phyloP scores from a whole-genome alignment of 2,113 vertebrate genomes.

The Pangasianodon gigas region DNA sequence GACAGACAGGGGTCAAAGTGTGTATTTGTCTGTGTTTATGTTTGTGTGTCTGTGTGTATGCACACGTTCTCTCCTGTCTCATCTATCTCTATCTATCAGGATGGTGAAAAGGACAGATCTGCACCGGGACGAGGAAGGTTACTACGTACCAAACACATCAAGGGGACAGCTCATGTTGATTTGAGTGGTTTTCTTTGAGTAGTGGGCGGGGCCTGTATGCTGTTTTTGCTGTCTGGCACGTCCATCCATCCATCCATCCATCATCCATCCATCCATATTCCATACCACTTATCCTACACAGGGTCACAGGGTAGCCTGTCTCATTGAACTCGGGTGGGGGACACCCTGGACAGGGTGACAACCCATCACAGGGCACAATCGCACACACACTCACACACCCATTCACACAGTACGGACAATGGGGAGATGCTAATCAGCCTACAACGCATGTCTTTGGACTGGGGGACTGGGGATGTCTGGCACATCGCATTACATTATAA shows the following conservation, averaged over 20 bases:
- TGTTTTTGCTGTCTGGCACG: background rate
- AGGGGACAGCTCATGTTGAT: constrained; percentile 25
- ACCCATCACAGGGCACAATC: too few relatives aligned
- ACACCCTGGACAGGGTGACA: too few relatives aligned
- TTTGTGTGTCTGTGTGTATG: background rate
- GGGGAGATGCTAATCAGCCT: too few relatives aligned
- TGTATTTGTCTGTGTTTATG: constrained; percentile 6
- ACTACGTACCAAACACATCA: background rate
- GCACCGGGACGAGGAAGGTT: constrained; percentile 13
- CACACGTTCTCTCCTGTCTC: background rate
- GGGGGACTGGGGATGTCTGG: too few relatives aligned
- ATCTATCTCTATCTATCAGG: constrained; percentile 8
- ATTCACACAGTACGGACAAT: too few relatives aligned
- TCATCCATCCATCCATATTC: too few relatives aligned
- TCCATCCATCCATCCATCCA: too few relatives aligned
- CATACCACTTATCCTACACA: too few relatives aligned
- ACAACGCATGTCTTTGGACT: too few relatives aligned
- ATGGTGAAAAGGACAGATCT: background rate
- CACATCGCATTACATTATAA: background rate
- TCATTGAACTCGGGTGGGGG: too few relatives aligned
- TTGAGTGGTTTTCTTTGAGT: background rate
- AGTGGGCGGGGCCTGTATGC: background rate
- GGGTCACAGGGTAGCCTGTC: too few relatives aligned
- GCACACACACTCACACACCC: too few relatives aligned
- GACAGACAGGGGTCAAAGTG: constrained; percentile 32